Conservation (phyloP, 2,113 vertebrate species). For the Rhea americana region DNA sequence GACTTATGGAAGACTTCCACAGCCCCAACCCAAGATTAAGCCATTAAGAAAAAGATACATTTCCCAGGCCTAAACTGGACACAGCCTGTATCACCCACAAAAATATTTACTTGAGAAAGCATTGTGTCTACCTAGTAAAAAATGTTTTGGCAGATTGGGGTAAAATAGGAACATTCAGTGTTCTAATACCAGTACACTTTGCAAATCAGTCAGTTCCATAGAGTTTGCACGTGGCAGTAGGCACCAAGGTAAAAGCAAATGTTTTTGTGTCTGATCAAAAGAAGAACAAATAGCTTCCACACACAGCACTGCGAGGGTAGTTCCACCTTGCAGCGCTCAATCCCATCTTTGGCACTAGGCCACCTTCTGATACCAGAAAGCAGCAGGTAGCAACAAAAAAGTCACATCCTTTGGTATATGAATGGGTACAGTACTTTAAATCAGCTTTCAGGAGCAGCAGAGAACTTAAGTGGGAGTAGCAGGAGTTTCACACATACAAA, state of each 20-base stretch:
- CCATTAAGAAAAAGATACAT: neutral
- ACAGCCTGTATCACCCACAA: neutral
- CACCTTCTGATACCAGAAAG: neutral
- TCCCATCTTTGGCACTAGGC: neutral
- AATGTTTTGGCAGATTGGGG: neutral
- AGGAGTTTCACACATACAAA: constrained; percentile 35
- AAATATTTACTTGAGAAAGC: neutral
- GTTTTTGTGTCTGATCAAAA: neutral
- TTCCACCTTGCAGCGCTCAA: neutral
- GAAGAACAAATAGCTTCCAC: neutral
- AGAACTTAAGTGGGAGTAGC: constrained; percentile 11
- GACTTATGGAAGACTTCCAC: neutral
- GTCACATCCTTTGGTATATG: rapidly evolving
- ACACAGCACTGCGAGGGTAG: neutral
- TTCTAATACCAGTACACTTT: rapidly evolving
- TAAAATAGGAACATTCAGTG: neutral
- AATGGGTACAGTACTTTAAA: neutral
- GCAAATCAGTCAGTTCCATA: neutral
- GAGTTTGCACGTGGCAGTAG: rapidly evolving
- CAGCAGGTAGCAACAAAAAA: neutral
- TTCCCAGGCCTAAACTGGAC: neutral
- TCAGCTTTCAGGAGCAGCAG: neutral
- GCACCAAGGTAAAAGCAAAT: neutral
- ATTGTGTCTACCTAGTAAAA: rapidly evolving
- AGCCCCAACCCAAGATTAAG: neutral